Base-by-base conservation (phyloP, 2,797 vertebrate genomes). In the Allobates femoralis region DNA sequence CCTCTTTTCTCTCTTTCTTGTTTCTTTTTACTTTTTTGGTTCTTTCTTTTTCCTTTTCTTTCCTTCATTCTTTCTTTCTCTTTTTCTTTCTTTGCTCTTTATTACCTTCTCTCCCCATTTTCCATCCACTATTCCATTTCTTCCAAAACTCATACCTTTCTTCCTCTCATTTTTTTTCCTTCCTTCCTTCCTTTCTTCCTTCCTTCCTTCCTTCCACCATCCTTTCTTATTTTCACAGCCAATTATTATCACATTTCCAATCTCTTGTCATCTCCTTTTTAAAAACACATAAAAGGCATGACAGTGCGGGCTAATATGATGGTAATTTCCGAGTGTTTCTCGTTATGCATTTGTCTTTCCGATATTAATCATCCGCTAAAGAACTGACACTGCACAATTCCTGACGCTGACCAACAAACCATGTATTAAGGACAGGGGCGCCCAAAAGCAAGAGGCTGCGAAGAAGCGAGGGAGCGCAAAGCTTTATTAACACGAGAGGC, bases 341-440 rank as follows among this genome's bases (percentile, higher is more conserved):
- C 95, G 96, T 97, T 97, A 96, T 97, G 96, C 97, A 96, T 97
- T 96, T 96, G 96, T 97, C 96, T 96, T 96, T 96, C 96, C 95
- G 93, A 94, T 97, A 99, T 99, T 99, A 99, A 99, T 99, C 97
- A 98, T 98, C 95, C 96, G 95, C 94, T 97, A 97, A 97, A 97
- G 94, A 93, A 96, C 98, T 99, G 98, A 99, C 97, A 95, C 95
- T 97, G 97, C 97, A 97, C 94, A 97, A 97, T 96, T 95, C 41
- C 93, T 95, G 92, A 97, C 94, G 95, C 95, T 97, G 97, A 95
- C 97, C 98, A 98, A 96, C 97, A 99, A 98, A 99, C 95, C 98
- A 98, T 97, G 96, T 93, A 98, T 94, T 97, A 98, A 99, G 98
- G 97, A 99, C 98, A 97, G 96, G 93, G 93, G 95, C 95, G 94